phyloP scores from a whole-genome alignment of 2,113 vertebrate genomes.

The Halcyon senegalensis region DNA sequence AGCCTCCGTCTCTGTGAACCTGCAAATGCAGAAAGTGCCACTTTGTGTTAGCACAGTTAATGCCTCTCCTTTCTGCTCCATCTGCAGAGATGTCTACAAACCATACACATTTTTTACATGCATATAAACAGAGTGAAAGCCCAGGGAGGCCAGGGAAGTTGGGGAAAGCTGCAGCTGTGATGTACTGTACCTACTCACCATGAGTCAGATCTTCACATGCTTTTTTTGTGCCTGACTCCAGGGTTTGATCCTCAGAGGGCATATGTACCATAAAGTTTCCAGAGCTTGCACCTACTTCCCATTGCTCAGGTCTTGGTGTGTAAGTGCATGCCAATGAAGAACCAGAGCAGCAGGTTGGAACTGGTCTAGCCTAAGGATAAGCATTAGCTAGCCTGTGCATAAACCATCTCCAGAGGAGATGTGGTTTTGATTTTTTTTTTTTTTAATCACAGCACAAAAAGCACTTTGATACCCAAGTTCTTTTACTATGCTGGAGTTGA shows the following conservation, averaged over 20 bases:
- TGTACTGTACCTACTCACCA: not conserved
- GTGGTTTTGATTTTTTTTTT: not conserved
- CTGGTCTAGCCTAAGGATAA: not conserved
- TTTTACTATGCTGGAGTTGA: not conserved
- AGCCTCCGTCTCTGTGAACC: slow-evolving; percentile 93
- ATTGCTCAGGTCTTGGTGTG: not conserved
- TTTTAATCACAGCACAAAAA: not conserved
- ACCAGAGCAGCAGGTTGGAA: not conserved
- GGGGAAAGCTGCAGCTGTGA: not conserved
- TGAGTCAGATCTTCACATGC: not conserved
- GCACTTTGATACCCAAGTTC: not conserved
- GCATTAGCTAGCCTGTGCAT: not conserved
- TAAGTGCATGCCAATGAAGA: not conserved
- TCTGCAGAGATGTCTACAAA: not conserved
- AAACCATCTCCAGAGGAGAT: not conserved
- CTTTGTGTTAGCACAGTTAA: not conserved
- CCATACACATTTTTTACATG: not conserved
- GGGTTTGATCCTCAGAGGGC: not conserved
- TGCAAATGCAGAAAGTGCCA: slow-evolving; percentile 33
- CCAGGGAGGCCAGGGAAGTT: not conserved
- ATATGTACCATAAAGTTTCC: not conserved
- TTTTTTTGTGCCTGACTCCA: not conserved
- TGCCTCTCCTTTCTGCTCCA: not conserved
- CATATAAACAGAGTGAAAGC: not conserved
- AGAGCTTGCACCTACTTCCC: not conserved